Evolutionary conservation across 2,797 vertebrate species (phyloP), one percentile per base, ranked within the genome.

Genomic region (Rachycentron canadum): DNA sequence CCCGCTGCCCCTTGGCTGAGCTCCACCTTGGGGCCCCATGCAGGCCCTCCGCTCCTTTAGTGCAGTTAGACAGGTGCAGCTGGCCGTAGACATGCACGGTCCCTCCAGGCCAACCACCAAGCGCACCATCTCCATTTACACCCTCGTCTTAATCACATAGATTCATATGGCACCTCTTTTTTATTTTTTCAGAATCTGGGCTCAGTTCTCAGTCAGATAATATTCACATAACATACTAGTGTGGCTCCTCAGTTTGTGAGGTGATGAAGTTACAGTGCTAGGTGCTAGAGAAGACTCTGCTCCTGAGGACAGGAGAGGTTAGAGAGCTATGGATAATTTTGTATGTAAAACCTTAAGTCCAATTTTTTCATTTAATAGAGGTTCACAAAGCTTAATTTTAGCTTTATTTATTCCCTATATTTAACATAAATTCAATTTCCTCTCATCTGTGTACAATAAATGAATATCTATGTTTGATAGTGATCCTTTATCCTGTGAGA

Each of bases 31-130:
- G 86, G 89, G 88, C 87, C 90, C 83, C 75, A 40, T 2, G 19
- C 12, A 28, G 57, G 50, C 60, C 64, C 60, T 62, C 84, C 17
- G 73, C 83, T 84, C 75, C 85, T 86, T 81, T 84, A 79, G 87
- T 43, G 28, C 86, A 81, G 73, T 76, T 30, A 73, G 89, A 94
- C 93, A 93, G 92, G 92, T 94, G 92, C 93, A 94, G 84, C 73
- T 72, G 82, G 85, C 81, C 53, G 10, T 78, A 87, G 70, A 88
- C 88, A 87, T 71, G 85, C 85, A 73, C 14, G 9, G 70, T 41
- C 76, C 79, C 81, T 69, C 70, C 61, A 69, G 36, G 52, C 77
- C 88, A 84, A 67, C 59, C 78, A 28, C 77, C 45, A 4, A 87
- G 85, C 88, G 85, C 69, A 3, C 61, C 86, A 85, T 92, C 91